Percentiles rank a stretch among this genome's conserved stretches.
These are phyloP conservation scores for Xylocampa areola DNA, from an alignment of 2,888 invertebrate genomes.

Conservation along the genomic window DNA sequence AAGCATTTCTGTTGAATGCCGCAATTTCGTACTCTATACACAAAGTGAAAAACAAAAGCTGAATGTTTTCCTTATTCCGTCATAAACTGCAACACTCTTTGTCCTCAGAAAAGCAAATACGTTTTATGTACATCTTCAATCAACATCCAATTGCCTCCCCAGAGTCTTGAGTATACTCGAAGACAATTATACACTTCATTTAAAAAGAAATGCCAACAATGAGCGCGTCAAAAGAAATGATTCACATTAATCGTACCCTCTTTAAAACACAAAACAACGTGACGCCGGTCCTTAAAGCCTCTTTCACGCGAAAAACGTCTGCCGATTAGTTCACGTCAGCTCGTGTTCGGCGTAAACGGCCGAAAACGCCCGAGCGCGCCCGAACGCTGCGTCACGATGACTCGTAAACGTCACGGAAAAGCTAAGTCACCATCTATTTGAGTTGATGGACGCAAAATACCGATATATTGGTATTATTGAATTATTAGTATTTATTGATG, in stretches of 20 bases:
- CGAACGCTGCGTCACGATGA: constrained; percentile 76
- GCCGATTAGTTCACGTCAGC: constrained; percentile 80
- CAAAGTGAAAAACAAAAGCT: constrained; percentile 23
- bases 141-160: constrained; percentile 48
- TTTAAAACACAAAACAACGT: constrained; percentile 75
- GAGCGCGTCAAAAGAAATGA: constrained; percentile 71
- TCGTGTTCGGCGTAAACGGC: constrained; percentile 58
- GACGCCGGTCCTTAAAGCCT: constrained; percentile 69
- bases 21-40: background rate
- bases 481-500: constrained; percentile 62
- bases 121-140: constrained; percentile 42
- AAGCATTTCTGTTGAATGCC: background rate
- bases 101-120: constrained; percentile 27
- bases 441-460: constrained; percentile 75
- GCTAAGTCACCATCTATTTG: constrained; percentile 74
- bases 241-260: constrained; percentile 74
- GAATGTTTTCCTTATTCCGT: constrained; percentile 37
- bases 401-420: constrained; percentile 65
- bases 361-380: constrained; percentile 46
- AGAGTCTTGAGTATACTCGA: constrained; percentile 55
- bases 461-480: constrained; percentile 77
- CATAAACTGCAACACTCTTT: constrained; percentile 43
- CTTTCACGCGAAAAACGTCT: constrained; percentile 66
- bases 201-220: constrained; percentile 64
- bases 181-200: constrained; percentile 63